Percentiles rank a stretch among this genome's conserved stretches.
phyloP scores from a whole-genome alignment of 2,888 invertebrate genomes.

The Myopa tessellatipennis region DNA sequence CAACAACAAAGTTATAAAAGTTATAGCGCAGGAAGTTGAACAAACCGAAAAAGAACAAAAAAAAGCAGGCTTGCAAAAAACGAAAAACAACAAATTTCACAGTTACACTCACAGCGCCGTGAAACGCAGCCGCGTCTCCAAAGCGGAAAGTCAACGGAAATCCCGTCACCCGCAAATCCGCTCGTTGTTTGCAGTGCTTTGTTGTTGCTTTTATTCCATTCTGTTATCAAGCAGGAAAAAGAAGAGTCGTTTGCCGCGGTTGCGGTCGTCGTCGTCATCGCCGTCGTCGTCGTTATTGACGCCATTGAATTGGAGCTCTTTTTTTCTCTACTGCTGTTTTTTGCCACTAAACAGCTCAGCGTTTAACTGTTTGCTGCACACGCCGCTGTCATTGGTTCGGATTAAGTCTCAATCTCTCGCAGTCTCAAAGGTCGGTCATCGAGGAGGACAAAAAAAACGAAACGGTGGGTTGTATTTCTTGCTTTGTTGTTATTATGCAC shows the following conservation, averaged over 20 bases:
- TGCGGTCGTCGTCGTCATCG: neutral
- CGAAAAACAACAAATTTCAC: slow-evolving; percentile 10
- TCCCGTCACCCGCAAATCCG: slow-evolving; percentile 21
- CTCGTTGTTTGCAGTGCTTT: neutral
- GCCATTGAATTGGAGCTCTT: neutral
- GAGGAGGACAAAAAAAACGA: no score
- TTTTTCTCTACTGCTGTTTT: neutral
- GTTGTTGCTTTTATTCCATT: neutral
- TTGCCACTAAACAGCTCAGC: neutral
- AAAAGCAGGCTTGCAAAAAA: neutral
- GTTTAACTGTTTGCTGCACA: neutral
- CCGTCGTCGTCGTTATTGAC: neutral
- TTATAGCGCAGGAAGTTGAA: slow-evolving; percentile 22
- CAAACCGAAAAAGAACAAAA: slow-evolving; percentile 1
- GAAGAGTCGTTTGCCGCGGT: neutral
- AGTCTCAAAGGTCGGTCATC: no score
- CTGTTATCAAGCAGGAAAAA: slow-evolving; percentile 5
- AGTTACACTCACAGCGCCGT: neutral
- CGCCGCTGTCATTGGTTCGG: neutral
- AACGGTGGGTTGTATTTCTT: no score
- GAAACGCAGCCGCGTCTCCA: neutral
- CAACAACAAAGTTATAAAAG: neutral
- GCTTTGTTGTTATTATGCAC: no score
- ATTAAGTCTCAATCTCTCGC: neutral
- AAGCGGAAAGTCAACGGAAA: slow-evolving; percentile 28